phyloP scores from a whole-genome alignment of 2,797 vertebrate species.

The Rhinoraja longicauda region DNA sequence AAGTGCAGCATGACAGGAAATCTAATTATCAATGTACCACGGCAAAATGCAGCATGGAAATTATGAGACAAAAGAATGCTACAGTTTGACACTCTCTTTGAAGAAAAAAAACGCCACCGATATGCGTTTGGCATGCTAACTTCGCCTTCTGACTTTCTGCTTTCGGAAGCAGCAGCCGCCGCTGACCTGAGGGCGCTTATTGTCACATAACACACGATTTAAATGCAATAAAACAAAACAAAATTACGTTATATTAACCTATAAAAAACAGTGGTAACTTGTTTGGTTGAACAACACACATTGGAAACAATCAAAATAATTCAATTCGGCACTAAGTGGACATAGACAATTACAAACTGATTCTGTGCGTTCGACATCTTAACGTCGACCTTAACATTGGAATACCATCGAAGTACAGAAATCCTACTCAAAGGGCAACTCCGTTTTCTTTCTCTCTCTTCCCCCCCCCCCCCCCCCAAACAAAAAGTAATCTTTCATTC shows the following conservation, averaged over 20 bases:
- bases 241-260: neutral
- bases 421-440: neutral
- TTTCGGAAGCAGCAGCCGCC: neutral
- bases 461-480: too few relatives aligned
- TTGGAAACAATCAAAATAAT: neutral
- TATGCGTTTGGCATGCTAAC: slow-evolving; percentile 23
- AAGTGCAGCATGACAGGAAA: slow-evolving; percentile 26
- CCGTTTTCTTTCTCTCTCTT: neutral
- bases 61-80: slow-evolving; percentile 34
- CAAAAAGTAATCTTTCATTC: neutral
- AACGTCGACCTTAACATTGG: neutral
- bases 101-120: slow-evolving; percentile 31
- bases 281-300: neutral
- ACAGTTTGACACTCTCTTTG: slow-evolving; percentile 25
- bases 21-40: slow-evolving; percentile 23
- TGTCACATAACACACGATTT: neutral
- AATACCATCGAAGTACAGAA: neutral
- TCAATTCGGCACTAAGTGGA: neutral
- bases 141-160: neutral
- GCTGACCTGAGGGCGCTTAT: neutral
- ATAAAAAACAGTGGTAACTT: neutral
- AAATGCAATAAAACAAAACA: neutral
- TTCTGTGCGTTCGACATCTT: neutral
- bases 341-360: neutral
- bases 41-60: slow-evolving; percentile 1